Conservation (phyloP, 2,797 vertebrate species). For the Peromyscus melanophrys region DNA sequence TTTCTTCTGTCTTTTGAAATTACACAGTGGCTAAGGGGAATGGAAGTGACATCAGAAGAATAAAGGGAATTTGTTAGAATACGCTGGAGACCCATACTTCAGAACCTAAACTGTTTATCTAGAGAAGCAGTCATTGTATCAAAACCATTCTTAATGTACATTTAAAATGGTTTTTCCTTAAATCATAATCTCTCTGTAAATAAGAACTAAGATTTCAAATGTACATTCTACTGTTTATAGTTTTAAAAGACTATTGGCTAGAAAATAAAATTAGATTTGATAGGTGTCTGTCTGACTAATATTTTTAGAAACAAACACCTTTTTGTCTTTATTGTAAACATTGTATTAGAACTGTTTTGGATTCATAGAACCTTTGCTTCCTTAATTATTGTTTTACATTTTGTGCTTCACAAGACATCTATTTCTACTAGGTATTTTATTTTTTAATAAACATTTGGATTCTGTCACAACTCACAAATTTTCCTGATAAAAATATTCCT, state of each 20-base stretch:
- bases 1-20: slow-evolving; percentile 5
- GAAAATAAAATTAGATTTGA: slow-evolving; percentile 50
- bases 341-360: neutral
- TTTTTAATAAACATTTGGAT: slow-evolving; percentile 58
- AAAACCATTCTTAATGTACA: slow-evolving; percentile 43
- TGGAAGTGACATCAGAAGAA: neutral
- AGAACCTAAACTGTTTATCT: slow-evolving; percentile 36
- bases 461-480: slow-evolving; percentile 36
- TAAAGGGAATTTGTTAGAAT: slow-evolving; percentile 18
- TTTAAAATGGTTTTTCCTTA: slow-evolving; percentile 28
- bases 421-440: slow-evolving; percentile 39
- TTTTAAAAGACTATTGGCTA: slow-evolving; percentile 25
- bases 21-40: neutral
- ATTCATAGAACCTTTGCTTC: neutral
- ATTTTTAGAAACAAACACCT: slow-evolving; percentile 39
- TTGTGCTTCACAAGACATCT: neutral
- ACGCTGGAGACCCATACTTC: slow-evolving; percentile 34
- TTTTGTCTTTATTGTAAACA: neutral
- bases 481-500: neutral
- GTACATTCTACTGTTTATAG: slow-evolving; percentile 7
- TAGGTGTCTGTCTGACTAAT: neutral
- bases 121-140: slow-evolving; percentile 34
- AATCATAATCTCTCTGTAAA: slow-evolving; percentile 37
- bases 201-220: slow-evolving; percentile 49
- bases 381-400: neutral